A percentile compares a stretch with the other conserved stretches of the same genome.
Conservation (phyloP, 23 tunicate genomes). For the Styela plicata region DNA sequence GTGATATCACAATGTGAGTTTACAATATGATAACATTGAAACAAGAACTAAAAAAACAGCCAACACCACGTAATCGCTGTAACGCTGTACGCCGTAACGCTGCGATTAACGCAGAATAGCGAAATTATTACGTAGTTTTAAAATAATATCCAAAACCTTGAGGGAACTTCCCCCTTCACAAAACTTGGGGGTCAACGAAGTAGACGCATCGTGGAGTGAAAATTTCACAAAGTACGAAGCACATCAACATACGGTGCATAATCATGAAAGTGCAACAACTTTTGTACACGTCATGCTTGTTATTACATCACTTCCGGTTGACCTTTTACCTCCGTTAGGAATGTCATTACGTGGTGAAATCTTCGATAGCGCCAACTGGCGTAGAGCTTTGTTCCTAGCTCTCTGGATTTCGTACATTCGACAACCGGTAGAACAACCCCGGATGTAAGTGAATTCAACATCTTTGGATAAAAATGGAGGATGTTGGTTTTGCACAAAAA, state of each 20-base stretch:
- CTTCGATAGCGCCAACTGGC: slow-evolving; percentile 29
- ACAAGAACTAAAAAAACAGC: too few relatives aligned
- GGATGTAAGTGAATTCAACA: slow-evolving; percentile 40
- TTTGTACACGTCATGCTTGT: neutral
- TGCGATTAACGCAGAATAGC: too few relatives aligned
- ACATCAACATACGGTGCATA: neutral
- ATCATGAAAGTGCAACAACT: neutral
- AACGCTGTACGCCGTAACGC: too few relatives aligned
- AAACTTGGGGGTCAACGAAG: too few relatives aligned
- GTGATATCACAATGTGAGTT: neutral
- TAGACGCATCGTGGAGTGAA: too few relatives aligned
- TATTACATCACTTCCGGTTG: neutral
- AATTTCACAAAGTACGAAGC: neutral
- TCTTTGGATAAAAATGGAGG: slow-evolving; percentile 2
- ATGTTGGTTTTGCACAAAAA: neutral
- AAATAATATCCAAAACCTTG: too few relatives aligned
- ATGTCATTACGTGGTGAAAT: neutral
- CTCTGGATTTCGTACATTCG: slow-evolving; percentile 61
- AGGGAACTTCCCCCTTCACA: too few relatives aligned
- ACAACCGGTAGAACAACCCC: slow-evolving; percentile 45
- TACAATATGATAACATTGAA: neutral
- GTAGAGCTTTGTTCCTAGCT: slow-evolving; percentile 22
- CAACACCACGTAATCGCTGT: too few relatives aligned
- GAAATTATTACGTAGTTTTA: too few relatives aligned
- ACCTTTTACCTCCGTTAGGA: neutral